phyloP scores from a whole-genome alignment of 2,888 invertebrate genomes.

The Chorisops tibialis region DNA sequence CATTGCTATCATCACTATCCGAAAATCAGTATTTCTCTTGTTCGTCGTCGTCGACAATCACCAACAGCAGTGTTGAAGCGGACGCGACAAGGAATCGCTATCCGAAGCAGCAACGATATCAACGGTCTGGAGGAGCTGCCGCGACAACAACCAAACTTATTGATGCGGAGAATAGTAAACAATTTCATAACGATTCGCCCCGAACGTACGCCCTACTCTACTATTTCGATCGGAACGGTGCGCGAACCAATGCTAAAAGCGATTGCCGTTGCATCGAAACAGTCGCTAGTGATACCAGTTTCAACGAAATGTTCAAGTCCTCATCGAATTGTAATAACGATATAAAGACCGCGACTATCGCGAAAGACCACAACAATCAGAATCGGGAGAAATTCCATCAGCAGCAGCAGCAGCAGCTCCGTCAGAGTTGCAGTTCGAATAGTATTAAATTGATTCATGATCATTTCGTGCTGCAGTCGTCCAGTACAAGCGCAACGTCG shows the following conservation, averaged over 20 bases:
- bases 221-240: too few species aligned
- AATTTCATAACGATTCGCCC: not conserved
- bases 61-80: too few species aligned
- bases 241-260: too few species aligned
- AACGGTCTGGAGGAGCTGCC: not conserved
- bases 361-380: too few species aligned
- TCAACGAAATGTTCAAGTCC: constrained; percentile 29
- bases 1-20: not conserved
- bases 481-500: not conserved
- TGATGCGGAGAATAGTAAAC: not conserved
- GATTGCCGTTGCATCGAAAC: too few species aligned
- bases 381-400: not conserved
- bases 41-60: too few species aligned
- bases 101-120: too few species aligned
- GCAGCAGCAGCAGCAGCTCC: not conserved
- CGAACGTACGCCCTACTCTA: too few species aligned
- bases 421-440: not conserved
- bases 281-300: not conserved
- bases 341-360: too few species aligned
- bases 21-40: not conserved
- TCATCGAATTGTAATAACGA: constrained; percentile 3
- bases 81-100: too few species aligned
- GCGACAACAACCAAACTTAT: not conserved
- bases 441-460: constrained; percentile 1
- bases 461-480: not conserved